These are phyloP conservation scores for Addax nasomaculatus DNA, from an alignment of 2,113 vertebrate species.

Conservation along the genomic window DNA sequence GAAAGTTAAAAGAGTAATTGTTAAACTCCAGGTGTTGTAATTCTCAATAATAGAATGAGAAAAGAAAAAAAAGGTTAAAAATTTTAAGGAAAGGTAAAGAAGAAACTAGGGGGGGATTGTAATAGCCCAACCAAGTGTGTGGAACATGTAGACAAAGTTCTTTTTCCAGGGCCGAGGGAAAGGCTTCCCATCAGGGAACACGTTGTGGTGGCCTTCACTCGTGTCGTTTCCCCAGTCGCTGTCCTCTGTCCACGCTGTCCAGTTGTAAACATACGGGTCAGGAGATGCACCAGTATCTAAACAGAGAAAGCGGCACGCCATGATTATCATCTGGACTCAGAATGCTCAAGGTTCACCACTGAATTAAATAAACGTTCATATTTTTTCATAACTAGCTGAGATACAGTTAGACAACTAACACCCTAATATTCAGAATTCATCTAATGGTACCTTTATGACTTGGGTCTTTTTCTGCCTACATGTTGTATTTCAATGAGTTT, in stretches of 20 bases:
- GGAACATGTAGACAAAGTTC: conserved; percentile 92
- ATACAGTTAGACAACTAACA: background rate
- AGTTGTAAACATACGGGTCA: conserved; percentile 86
- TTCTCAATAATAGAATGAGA: background rate
- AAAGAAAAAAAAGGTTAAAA: background rate
- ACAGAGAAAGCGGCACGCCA: background rate
- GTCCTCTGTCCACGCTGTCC: conserved; percentile 89
- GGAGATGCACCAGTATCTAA: conserved; percentile 8
- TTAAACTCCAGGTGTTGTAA: background rate
- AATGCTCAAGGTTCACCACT: background rate
- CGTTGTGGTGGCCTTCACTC: conserved; percentile 72
- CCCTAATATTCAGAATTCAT: background rate
- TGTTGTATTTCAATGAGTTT: background rate
- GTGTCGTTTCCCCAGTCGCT: conserved; percentile 81
- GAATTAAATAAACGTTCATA: background rate
- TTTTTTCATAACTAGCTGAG: background rate
- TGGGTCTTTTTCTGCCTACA: background rate
- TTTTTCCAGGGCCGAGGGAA: conserved; percentile 85
- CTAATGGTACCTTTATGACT: background rate
- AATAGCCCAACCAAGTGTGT: conserved; percentile 85
- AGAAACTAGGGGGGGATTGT: background rate
- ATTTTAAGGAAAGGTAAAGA: background rate
- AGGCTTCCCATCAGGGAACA: conserved; percentile 91
- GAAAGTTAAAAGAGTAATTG: background rate
- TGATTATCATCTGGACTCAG: background rate